Percentiles rank a stretch among this genome's conserved stretches.
Evolutionary conservation across 1,140 invertebrate species (phyloP).

Genomic region (Geopemphigus sp.): DNA sequence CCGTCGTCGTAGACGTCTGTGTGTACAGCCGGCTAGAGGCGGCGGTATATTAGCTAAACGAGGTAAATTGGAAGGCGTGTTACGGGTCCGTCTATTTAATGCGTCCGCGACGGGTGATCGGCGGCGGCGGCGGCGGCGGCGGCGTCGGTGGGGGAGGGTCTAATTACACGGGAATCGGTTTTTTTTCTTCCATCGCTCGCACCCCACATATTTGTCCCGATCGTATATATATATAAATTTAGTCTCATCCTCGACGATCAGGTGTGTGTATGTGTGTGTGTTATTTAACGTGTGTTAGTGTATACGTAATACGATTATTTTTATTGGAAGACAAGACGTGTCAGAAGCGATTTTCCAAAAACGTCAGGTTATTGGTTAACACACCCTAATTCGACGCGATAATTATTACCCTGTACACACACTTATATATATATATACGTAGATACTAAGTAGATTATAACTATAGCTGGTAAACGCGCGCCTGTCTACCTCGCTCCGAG

Average conservation of each 20-base stretch:
- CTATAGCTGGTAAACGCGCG: neutral
- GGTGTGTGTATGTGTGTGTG: slow-evolving; percentile 4
- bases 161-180: slow-evolving; percentile 16
- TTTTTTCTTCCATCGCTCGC: neutral
- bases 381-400: slow-evolving; percentile 24
- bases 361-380: slow-evolving; percentile 33
- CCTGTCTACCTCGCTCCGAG: neutral
- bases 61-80: slow-evolving; percentile 23
- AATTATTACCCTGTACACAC: neutral
- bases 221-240: too few species aligned
- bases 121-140: neutral
- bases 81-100: slow-evolving; percentile 20
- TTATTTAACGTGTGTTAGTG: neutral
- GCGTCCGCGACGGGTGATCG: slow-evolving; percentile 2
- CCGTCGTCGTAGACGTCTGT: too few species aligned
- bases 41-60: too few species aligned
- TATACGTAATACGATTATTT: neutral
- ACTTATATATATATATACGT: neutral
- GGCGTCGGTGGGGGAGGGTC: neutral
- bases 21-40: too few species aligned
- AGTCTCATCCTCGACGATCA: too few species aligned
- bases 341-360: slow-evolving; percentile 22
- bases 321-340: neutral
- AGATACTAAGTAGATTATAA: neutral
- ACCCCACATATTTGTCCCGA: neutral